Evolutionary conservation across 1,140 invertebrate species (phyloP).

Genomic region (Ephestia elutella): DNA sequence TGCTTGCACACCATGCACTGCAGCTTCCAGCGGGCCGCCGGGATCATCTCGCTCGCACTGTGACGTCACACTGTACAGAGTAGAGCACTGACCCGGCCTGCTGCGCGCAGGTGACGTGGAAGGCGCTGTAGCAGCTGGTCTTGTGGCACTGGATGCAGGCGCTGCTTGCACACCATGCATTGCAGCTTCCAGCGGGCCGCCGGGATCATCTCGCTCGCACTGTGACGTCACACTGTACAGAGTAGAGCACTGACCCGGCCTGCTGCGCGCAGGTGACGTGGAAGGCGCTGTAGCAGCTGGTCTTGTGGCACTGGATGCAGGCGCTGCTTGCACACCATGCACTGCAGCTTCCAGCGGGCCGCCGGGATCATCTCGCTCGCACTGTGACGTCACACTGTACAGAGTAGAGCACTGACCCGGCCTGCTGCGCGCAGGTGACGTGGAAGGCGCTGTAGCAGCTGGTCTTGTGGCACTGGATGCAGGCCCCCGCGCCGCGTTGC

Average conservation of each 20-base stretch:
- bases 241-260: conserved; percentile 79
- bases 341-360: conserved; percentile 95
- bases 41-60: no score
- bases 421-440: conserved; percentile 98
- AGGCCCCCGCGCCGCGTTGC: conserved; percentile 93
- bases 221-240: no score
- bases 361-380: conserved; percentile 96
- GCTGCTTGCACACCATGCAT: conserved; percentile 97
- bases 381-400: no score
- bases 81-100: conserved; percentile 83
- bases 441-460: conserved; percentile 99
- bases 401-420: conserved; percentile 78
- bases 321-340: conserved; percentile 97
- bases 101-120: conserved; percentile 99
- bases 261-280: conserved; percentile 99
- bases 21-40: no score
- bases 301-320: conserved; percentile 98
- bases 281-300: conserved; percentile 97
- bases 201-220: conserved; percentile 96
- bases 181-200: conserved; percentile 94
- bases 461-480: conserved; percentile 97
- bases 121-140: conserved; percentile 96
- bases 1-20: no score
- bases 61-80: no score
- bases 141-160: conserved; percentile 98